Evolutionary conservation across 2,113 vertebrate species (phyloP).

Genomic region (Clarias macrocephalus): DNA sequence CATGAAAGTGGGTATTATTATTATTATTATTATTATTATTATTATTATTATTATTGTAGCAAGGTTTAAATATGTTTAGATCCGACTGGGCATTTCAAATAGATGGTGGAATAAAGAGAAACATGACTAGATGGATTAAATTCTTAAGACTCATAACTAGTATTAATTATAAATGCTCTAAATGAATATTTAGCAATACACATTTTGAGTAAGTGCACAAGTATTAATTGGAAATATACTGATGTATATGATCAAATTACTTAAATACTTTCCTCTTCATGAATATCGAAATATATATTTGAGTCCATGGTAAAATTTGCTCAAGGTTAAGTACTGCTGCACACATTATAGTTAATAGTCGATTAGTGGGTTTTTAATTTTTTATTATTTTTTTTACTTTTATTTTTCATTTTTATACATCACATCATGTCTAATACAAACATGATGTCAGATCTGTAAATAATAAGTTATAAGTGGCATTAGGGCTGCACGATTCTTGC

Average conservation of each 20-base stretch:
- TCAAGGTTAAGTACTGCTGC: not conserved
- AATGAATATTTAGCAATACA: not conserved
- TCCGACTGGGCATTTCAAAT: not conserved
- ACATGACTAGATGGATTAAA: not conserved
- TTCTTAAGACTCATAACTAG: not conserved
- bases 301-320: not conserved
- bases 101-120: not conserved
- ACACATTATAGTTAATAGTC: not conserved
- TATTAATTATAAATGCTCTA: not conserved
- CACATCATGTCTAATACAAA: slow-evolving; percentile 2
- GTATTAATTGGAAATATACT: not conserved
- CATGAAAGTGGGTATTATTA: not conserved
- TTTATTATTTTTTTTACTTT: not conserved
- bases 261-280: not conserved
- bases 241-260: not conserved
- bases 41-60: not conserved
- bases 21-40: slow-evolving; percentile 7
- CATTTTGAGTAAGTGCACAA: not conserved
- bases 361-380: not conserved
- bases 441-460: slow-evolving; percentile 21
- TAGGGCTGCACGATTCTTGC: too few relatives aligned
- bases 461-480: slow-evolving; percentile 23
- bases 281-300: not conserved
- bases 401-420: slow-evolving; percentile 4
- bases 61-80: not conserved